Evolutionary conservation across 2,888 invertebrate species (phyloP).

Genomic region (Dicyrtomina minuta): DNA sequence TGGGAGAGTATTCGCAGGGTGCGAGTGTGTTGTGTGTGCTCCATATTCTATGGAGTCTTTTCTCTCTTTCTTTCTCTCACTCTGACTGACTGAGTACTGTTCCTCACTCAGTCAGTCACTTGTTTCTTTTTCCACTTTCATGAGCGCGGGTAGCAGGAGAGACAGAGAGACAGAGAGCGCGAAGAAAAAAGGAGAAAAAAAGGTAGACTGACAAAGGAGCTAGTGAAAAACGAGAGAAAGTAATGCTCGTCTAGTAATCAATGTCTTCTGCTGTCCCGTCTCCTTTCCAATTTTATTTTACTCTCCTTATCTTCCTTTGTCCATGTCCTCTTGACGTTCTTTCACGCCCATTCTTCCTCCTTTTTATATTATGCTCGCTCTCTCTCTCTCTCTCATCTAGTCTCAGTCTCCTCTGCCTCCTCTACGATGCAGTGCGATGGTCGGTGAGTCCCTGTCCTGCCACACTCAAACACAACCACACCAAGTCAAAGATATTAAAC

Average conservation of each 20-base stretch:
- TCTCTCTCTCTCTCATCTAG: conserved; percentile 3
- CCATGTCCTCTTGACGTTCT: not conserved
- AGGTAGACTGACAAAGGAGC: not conserved
- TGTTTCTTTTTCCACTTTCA: no score
- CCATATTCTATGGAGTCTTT: no score
- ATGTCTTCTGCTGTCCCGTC: conserved; percentile 22
- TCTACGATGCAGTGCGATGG: not conserved
- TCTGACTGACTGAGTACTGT: no score
- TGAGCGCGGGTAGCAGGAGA: no score
- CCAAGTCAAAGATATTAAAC: no score
- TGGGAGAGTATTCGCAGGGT: no score
- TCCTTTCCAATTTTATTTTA: conserved; percentile 17
- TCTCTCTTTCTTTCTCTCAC: not conserved
- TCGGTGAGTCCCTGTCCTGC: not conserved
- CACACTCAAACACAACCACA: not conserved
- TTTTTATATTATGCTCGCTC: not conserved
- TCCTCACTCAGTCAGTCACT: no score
- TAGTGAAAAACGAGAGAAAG: conserved; percentile 7
- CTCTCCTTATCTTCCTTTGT: not conserved
- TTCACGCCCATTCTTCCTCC: no score
- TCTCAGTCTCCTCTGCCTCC: not conserved
- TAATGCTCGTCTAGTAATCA: conserved; percentile 17
- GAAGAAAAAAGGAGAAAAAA: not conserved
- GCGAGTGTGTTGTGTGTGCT: no score
- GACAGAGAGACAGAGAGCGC: not conserved